A percentile compares a stretch with the other conserved stretches of the same genome.
Evolutionary conservation across 1,140 invertebrate genomes (phyloP).

Genomic region (Scaptomyza montana): DNA sequence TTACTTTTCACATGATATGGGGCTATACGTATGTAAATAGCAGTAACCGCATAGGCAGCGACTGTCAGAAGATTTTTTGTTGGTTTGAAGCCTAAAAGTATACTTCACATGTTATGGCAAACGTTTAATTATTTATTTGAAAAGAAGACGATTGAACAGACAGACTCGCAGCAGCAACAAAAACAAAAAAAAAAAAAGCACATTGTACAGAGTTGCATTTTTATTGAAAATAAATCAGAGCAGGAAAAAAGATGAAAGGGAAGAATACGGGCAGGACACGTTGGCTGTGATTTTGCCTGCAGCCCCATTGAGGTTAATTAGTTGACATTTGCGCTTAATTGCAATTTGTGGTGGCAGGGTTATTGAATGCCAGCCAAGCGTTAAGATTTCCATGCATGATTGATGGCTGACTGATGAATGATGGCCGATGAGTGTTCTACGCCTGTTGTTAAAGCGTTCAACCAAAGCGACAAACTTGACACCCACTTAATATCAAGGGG

Average conservation of each 20-base stretch:
- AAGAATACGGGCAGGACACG: background rate
- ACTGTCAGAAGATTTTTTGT: conserved; percentile 49
- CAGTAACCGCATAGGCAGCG: conserved; percentile 48
- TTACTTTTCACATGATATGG: conserved; percentile 14
- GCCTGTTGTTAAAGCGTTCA: conserved; percentile 46
- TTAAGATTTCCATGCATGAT: conserved; percentile 64
- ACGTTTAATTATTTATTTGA: conserved; percentile 83
- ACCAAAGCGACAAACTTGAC: conserved; percentile 70
- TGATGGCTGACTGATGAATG: conserved; percentile 48
- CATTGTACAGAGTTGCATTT: conserved; percentile 29
- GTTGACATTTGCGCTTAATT: conserved; percentile 83
- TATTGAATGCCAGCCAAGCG: conserved; percentile 62
- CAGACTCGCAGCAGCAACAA: conserved; percentile 1
- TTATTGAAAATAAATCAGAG: conserved; percentile 35
- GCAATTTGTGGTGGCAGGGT: conserved; percentile 37
- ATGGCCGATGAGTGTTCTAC: conserved; percentile 4
- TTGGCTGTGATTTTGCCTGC: conserved; percentile 10
- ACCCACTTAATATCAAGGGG: conserved; percentile 61
- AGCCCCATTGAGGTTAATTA: conserved; percentile 70
- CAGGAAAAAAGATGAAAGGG: conserved; percentile 5
- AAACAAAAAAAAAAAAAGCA: conserved; percentile 44
- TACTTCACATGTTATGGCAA: conserved; percentile 81
- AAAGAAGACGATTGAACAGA: conserved; percentile 56
- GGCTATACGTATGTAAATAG: conserved; percentile 12
- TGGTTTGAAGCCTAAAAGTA: conserved; percentile 77